Evolutionary conservation across 2,113 vertebrate species (phyloP), one percentile per base, ranked within the genome.

Genomic region (Micromys minutus): DNA sequence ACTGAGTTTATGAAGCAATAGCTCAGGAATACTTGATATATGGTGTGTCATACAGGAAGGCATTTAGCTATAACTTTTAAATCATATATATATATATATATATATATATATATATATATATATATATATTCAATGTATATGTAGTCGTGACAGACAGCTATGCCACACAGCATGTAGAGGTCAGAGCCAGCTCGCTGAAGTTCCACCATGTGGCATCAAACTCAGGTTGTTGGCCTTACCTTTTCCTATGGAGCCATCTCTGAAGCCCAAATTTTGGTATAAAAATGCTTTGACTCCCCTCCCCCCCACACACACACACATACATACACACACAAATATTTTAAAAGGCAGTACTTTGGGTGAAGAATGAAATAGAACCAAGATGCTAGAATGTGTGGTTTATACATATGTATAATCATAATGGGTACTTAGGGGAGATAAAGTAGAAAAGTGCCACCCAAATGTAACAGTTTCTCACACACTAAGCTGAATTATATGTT

Each of bases 381-480:
- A 69, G 36, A 81, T 80, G 55, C 21, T 63, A 19, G 85, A 76
- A 76, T 5, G 12, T 92, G 59, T 87, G 67, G n/a, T 77, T 29
- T 84, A 19, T 24, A 39, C 47, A 22, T 8, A 61, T 50, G 77
- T n/a, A 1, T 59, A 77, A 52, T 92, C 36, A 55, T 83, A 59
- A 77, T 83, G 29, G 71, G 29, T 77, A 10, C 36, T 31, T 22
- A 69, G 67, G 15, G 80, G 36, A 50, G 45, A 24, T 79, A 83
- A 90, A 77, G 61, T 91, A 61, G 75, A 75, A 85, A 94, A 76
- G 76, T n/a, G n/a, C 80, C 52, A 87, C 59, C 59, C 69, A 67
- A 34, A 61, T 26, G 34, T 42, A 69, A 36, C 89, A 57, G 52
- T 21, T 50, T 89, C 36, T 67, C 45, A 10, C 10, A 3, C 22